These are phyloP conservation scores for Melanotaenia trifasciata DNA, from an alignment of 2,797 vertebrate genomes.

Conservation along the genomic window DNA sequence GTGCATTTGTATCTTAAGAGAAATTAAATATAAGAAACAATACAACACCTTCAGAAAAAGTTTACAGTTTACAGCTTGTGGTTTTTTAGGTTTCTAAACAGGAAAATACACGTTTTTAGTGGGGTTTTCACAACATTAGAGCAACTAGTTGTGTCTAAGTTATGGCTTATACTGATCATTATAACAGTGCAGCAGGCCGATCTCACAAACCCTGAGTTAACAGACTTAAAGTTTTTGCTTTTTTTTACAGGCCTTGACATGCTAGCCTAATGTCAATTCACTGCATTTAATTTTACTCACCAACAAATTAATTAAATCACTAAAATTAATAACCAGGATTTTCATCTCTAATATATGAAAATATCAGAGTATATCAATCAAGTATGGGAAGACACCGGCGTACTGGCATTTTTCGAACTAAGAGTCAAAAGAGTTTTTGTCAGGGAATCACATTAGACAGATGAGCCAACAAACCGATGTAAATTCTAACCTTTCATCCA, in stretches of 20 bases:
- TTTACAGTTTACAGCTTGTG: neutral
- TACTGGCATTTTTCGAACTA: neutral
- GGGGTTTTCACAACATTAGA: neutral
- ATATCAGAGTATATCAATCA: neutral
- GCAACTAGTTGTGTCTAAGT: conserved; percentile 6
- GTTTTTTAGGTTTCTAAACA: conserved; percentile 1
- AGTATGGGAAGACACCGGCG: neutral
- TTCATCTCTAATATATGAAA: neutral
- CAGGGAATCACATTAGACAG: conserved; percentile 3
- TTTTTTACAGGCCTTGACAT: neutral
- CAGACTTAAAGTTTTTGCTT: neutral
- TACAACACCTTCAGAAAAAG: neutral
- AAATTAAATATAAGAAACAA: conserved; percentile 12
- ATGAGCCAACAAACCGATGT: neutral
- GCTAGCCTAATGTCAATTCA: neutral
- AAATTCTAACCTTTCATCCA: conserved; percentile 5
- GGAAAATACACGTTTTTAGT: conserved; percentile 7
- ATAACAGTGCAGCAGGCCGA: neutral
- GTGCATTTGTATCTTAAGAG: conserved; percentile 50
- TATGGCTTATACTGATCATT: neutral
- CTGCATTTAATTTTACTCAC: neutral
- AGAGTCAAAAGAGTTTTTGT: neutral
- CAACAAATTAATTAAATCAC: neutral
- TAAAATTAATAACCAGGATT: neutral
- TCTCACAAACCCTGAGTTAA: neutral